phyloP scores from a whole-genome alignment of 2,797 vertebrate species.

The Huso huso region DNA sequence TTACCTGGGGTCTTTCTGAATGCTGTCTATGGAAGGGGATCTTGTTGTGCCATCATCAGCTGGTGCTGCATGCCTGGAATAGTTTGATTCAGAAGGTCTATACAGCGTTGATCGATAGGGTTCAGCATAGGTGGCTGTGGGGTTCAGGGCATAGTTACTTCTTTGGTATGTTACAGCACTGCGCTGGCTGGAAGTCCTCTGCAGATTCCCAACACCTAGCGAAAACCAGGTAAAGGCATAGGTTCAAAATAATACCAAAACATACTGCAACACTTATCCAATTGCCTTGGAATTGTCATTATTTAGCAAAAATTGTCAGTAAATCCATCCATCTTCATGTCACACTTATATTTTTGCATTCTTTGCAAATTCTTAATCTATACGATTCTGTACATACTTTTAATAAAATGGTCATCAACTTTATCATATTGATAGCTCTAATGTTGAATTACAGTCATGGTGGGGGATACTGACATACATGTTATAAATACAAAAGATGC shows the following conservation, averaged over 20 bases:
- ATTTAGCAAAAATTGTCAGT: no score
- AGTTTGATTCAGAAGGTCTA: constrained; percentile 69
- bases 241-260: constrained; percentile 11
- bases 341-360: no score
- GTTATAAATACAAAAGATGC: constrained; percentile 34
- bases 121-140: constrained; percentile 74
- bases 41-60: constrained; percentile 78
- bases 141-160: constrained; percentile 77
- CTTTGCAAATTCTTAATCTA: no score
- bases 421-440: no score
- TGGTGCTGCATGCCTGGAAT: constrained; percentile 52
- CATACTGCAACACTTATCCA: constrained; percentile 13
- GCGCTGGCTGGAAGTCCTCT: constrained; percentile 86
- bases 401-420: no score
- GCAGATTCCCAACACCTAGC: constrained; percentile 82
- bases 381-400: no score
- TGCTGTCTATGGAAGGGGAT: constrained; percentile 94
- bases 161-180: constrained; percentile 92
- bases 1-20: constrained; percentile 95
- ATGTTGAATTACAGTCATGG: no score
- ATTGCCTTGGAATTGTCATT: background rate
- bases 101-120: constrained; percentile 73
- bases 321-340: no score
- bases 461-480: no score
- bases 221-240: constrained; percentile 20